Evolutionary conservation across 2,888 invertebrate species (phyloP).

Genomic region (Epicampocera succincta): DNA sequence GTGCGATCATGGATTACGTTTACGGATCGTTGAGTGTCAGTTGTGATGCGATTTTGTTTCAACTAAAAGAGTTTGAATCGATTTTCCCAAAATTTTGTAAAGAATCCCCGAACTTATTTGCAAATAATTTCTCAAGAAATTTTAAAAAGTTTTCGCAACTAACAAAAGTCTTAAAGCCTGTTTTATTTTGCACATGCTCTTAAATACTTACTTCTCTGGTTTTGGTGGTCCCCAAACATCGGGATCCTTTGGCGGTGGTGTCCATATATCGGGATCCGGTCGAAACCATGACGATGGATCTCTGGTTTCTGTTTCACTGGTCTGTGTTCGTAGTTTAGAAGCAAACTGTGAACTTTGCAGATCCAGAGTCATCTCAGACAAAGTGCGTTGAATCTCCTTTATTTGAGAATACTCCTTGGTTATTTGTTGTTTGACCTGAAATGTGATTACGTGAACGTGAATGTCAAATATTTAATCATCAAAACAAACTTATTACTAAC

Average conservation of each 20-base stretch:
- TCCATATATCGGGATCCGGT: conserved; percentile 91
- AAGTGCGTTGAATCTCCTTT: conserved; percentile 85
- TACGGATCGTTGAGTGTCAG: no score
- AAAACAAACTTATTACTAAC: conserved; percentile 82
- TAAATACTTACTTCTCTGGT: conserved; percentile 86
- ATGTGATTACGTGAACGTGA: background rate
- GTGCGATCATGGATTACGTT: no score
- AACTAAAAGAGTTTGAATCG: no score
- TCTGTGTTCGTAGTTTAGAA: conserved; percentile 79
- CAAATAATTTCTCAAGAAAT: no score
- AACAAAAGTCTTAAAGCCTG: no score
- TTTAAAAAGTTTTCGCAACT: no score
- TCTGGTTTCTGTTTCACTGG: conserved; percentile 78
- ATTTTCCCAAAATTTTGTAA: no score
- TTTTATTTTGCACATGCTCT: no score
- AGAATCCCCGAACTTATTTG: no score
- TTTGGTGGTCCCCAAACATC: conserved; percentile 94
- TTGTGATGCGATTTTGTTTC: no score
- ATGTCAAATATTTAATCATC: background rate
- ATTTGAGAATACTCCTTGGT: conserved; percentile 94
- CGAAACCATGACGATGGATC: conserved; percentile 83
- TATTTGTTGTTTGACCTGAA: conserved; percentile 92
- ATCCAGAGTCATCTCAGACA: conserved; percentile 81
- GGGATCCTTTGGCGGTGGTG: conserved; percentile 87
- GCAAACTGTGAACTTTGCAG: conserved; percentile 82